phyloP scores from a whole-genome alignment of 2,888 invertebrate genomes.

The Thecophora atra region DNA sequence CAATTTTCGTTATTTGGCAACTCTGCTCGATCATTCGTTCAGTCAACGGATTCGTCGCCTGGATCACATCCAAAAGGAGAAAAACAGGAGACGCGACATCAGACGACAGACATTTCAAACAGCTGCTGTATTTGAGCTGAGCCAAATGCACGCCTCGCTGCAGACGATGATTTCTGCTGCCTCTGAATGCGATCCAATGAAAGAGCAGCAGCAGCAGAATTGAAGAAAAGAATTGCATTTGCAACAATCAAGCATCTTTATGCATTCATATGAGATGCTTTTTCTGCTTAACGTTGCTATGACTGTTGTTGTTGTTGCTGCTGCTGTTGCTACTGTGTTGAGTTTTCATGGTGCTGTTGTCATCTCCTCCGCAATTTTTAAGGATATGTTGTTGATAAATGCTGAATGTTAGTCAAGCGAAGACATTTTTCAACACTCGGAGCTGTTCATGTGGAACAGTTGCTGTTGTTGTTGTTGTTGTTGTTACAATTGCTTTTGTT shows the following conservation, averaged over 20 bases:
- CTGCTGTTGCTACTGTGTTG: slow-evolving; percentile 12
- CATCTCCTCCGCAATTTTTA: slow-evolving; percentile 36
- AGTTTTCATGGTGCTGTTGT: slow-evolving; percentile 27
- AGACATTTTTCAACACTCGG: slow-evolving; percentile 27
- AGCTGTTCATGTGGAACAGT: not conserved
- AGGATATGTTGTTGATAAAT: slow-evolving; percentile 31
- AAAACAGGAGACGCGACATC: not conserved
- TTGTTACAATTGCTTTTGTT: not conserved
- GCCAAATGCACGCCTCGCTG: slow-evolving; percentile 48
- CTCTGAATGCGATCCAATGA: slow-evolving; percentile 31
- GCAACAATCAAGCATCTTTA: not conserved
- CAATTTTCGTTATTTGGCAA: not conserved
- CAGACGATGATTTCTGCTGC: slow-evolving; percentile 11
- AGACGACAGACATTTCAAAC: not conserved
- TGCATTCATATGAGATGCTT: not conserved
- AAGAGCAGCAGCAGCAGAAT: too few species aligned
- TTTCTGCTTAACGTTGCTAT: not conserved
- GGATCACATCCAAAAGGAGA: not conserved
- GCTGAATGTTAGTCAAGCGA: slow-evolving; percentile 20
- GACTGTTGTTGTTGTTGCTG: not conserved
- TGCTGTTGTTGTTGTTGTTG: slow-evolving; percentile 11
- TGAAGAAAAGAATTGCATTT: not conserved
- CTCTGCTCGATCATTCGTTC: not conserved
- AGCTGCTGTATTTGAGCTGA: slow-evolving; percentile 24
- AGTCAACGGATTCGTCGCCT: not conserved